Base-by-base conservation (phyloP, 2,113 vertebrate species). In the Alexandromys fortis region DNA sequence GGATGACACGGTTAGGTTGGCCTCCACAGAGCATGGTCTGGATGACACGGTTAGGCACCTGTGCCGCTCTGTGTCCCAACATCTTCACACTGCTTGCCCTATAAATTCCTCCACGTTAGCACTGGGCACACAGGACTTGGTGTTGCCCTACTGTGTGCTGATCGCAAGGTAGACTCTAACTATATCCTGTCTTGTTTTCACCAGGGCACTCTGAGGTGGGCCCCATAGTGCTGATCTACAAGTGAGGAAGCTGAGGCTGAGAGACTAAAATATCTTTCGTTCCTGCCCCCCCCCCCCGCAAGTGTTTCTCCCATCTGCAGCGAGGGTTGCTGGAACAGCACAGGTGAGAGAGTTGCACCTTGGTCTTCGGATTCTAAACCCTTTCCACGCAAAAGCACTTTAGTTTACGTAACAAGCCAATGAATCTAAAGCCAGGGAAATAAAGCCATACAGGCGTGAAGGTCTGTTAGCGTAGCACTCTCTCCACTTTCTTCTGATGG, bases 331-430 rank as follows among this genome's bases (percentile, higher is more conserved):
- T 58, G 33, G 65, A 35, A 28, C 0, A 14, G 65, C 30, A 0
- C 55, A 35, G 13, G 28, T 17, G n/a, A 86, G 35, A 65, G 91
- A 21, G 0, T 35, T 77, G 8, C 19, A 52, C 26, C 10, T 93
- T 16, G 1, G 47, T 81, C 83, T 81, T 93, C 22, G 47, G 55
- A 90, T 65, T 89, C 75, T 61, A 96, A 83, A 61, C 87, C 90
- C n/a, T 55, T 92, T 47, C 52, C 49, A 33, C 17, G 33, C n/a
- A 21, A 55, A 30, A 90, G 89, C 68, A 47, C 89, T 91, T 88
- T 73, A 47, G 28, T 73, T 35, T 79, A 35, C 8, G 58, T 83
- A 78, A 61, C 47, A 77, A 86, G 61, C 45, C 35, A 26, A 72
- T 70, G 61, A 91, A 58, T 61, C 26, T 67, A 49, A 67, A 67